phyloP scores from a whole-genome alignment of 2,888 invertebrate genomes.

The Napeogenes sylphis region DNA sequence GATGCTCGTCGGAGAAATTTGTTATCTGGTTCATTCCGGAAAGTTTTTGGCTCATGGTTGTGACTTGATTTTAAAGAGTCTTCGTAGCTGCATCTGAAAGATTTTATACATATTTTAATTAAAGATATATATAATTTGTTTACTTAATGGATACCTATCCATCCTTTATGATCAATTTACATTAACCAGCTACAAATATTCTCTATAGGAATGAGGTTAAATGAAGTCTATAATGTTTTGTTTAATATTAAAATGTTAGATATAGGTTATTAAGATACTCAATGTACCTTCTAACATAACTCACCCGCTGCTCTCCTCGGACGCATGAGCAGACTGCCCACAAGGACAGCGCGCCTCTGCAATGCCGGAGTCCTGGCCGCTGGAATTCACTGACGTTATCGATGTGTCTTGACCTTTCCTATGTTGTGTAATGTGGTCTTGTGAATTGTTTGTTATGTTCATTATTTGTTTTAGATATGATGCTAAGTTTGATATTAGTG shows the following conservation, averaged over 20 bases:
- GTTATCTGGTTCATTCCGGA: conserved; percentile 46
- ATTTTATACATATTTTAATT: neutral
- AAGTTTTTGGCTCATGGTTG: conserved; percentile 59
- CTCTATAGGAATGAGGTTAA: too few relatives aligned
- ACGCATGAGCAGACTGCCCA: conserved; percentile 82
- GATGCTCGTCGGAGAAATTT: conserved; percentile 62
- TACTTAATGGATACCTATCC: too few relatives aligned
- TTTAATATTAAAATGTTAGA: neutral
- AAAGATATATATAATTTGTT: too few relatives aligned
- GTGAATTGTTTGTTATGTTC: conserved; percentile 26
- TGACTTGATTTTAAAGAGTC: conserved; percentile 85
- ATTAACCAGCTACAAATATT: neutral
- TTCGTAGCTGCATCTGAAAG: conserved; percentile 84
- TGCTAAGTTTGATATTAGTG: conserved; percentile 16
- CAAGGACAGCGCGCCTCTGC: conserved; percentile 80
- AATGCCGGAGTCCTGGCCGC: conserved; percentile 89
- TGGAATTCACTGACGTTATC: conserved; percentile 88
- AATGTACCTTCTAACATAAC: conserved; percentile 17
- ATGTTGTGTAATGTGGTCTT: conserved; percentile 36
- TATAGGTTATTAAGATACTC: neutral
- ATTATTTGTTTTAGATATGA: conserved; percentile 4
- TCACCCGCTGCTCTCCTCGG: conserved; percentile 85
- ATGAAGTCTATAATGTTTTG: neutral
- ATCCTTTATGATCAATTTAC: too few relatives aligned
- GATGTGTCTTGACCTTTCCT: conserved; percentile 82